Evolutionary conservation across 2,113 vertebrate genomes (phyloP).

Genomic region (Rutilus rutilus): DNA sequence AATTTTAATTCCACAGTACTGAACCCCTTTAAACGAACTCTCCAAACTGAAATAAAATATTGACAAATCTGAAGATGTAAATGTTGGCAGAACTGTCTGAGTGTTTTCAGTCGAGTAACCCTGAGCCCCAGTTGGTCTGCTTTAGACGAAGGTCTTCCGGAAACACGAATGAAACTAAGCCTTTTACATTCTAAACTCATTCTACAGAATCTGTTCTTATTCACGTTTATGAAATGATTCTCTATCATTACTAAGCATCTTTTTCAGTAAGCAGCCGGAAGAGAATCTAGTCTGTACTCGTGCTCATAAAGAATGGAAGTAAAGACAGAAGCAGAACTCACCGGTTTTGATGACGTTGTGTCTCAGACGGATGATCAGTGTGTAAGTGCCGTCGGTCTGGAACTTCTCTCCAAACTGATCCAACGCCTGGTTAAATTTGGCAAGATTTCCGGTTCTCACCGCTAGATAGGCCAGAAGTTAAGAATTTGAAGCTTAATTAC

Average conservation of each 20-base stretch:
- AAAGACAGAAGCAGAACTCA: slow-evolving; percentile 60
- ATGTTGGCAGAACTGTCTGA: too few species aligned
- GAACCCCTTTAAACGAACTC: too few species aligned
- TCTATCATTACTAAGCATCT: background rate
- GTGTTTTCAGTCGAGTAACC: too few species aligned
- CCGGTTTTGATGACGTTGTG: slow-evolving; percentile 99
- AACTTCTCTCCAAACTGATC: slow-evolving; percentile 99
- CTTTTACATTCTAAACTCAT: background rate
- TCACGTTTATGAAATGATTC: background rate
- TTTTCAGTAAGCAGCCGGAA: too few species aligned
- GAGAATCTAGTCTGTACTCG: background rate
- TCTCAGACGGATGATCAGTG: slow-evolving; percentile 94
- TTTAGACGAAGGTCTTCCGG: too few species aligned
- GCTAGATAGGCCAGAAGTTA: slow-evolving; percentile 68
- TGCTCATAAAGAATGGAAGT: too few species aligned
- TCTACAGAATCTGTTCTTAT: too few species aligned
- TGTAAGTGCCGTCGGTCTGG: slow-evolving; percentile 95
- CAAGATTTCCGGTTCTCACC: slow-evolving; percentile 92
- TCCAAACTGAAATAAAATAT: too few species aligned
- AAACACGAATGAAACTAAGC: background rate
- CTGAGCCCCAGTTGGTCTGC: too few species aligned
- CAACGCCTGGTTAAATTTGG: slow-evolving; percentile 96
- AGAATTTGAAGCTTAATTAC: background rate
- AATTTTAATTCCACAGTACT: too few species aligned
- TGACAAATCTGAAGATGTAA: too few species aligned